A percentile compares a stretch with the other conserved stretches of the same genome.
These are phyloP conservation scores for Phrynosoma blainvillii DNA, from an alignment of 2,113 vertebrate species.

Conservation along the genomic window DNA sequence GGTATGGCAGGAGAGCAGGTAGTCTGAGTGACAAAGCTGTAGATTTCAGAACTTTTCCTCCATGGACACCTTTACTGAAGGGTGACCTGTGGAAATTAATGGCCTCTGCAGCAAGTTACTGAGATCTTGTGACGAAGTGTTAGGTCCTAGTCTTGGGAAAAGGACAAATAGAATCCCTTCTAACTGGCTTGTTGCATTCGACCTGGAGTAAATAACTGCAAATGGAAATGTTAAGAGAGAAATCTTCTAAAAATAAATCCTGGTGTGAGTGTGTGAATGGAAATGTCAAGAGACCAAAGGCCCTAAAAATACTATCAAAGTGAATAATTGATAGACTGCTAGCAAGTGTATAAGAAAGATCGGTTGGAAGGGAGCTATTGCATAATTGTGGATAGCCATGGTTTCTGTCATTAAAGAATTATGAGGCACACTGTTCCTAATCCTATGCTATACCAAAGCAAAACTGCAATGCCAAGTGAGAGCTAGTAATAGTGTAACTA, in stretches of 20 bases:
- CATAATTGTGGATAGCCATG: neutral
- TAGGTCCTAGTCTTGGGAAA: constrained; percentile 28
- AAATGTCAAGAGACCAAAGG: rapidly evolving
- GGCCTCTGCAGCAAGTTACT: constrained; percentile 49
- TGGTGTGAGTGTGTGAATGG: neutral
- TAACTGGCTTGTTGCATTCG: neutral
- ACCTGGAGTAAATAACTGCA: constrained; percentile 61
- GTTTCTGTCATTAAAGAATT: neutral
- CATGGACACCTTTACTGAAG: neutral
- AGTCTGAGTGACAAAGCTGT: neutral
- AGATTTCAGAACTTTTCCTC: constrained; percentile 13
- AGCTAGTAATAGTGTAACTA: neutral
- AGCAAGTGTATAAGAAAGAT: too few relatives aligned
- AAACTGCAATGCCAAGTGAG: neutral
- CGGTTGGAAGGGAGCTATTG: neutral
- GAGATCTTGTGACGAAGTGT: constrained; percentile 9
- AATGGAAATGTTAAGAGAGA: constrained; percentile 64
- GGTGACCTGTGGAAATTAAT: constrained; percentile 56
- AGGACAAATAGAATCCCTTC: constrained; percentile 50
- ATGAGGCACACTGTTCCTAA: neutral
- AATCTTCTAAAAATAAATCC: constrained; percentile 42
- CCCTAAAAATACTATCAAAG: neutral
- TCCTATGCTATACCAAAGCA: neutral
- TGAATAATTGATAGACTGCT: neutral
- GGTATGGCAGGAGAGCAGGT: neutral